Percentiles rank a stretch among this genome's conserved stretches.
Conservation (phyloP, 2,113 vertebrate species). For the Channa argus region DNA sequence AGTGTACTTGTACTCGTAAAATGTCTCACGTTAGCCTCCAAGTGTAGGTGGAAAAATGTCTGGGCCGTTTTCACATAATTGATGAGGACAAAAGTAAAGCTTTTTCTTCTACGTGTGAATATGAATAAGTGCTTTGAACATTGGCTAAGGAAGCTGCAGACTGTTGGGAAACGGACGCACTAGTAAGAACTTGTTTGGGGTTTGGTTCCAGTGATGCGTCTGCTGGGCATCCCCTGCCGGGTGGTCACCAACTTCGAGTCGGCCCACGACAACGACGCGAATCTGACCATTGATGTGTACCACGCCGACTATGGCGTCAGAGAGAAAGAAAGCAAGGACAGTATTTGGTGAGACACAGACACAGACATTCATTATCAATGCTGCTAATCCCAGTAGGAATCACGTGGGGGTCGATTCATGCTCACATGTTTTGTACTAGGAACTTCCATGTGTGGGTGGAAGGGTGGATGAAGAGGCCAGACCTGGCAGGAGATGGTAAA, state of each 20-base stretch:
- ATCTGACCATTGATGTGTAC: conserved; percentile 48
- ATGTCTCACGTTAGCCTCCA: too few relatives aligned
- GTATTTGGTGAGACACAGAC: conserved; percentile 58
- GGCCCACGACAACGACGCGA: conserved; percentile 63
- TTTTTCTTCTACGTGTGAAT: too few relatives aligned
- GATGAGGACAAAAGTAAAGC: too few relatives aligned
- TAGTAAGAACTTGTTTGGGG: too few relatives aligned
- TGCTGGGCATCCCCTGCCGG: conserved; percentile 67
- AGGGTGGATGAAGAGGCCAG: conserved; percentile 90
- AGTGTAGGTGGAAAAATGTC: too few relatives aligned
- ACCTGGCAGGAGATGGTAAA: conserved; percentile 73
- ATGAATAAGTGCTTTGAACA: too few relatives aligned
- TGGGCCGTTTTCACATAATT: too few relatives aligned
- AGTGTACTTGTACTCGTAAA: too few relatives aligned
- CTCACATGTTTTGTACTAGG: conserved; percentile 73
- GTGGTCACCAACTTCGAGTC: conserved; percentile 64
- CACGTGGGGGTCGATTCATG: too few relatives aligned
- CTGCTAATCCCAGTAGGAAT: too few relatives aligned
- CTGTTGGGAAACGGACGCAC: too few relatives aligned
- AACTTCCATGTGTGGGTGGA: conserved; percentile 96
- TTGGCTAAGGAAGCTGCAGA: background rate
- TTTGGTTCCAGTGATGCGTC: conserved; percentile 59
- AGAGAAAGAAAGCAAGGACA: background rate
- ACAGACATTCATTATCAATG: too few relatives aligned
- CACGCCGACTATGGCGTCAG: background rate